Evolutionary conservation across 2,888 invertebrate species (phyloP), one percentile per base, ranked within the genome.

Genomic region (Rhamphomyia laevipes): DNA sequence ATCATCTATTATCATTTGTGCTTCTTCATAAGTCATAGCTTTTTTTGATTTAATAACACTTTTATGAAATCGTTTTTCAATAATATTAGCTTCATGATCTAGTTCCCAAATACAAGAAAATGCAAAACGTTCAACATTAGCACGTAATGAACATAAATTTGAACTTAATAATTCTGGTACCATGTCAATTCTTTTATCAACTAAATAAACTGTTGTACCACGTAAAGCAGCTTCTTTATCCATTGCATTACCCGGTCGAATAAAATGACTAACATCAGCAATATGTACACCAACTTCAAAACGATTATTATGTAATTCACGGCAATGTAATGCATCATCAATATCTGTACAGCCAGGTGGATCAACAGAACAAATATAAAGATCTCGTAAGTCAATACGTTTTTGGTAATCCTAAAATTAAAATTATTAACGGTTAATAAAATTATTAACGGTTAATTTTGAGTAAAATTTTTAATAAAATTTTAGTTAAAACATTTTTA

Each of bases 261-360:
- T 92, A 63, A 97, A 99, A 73, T 99, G 89, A 2, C 94, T 91
- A 9, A 99, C 99, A 73, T 99, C 99, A 7, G 99, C 99, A 53
- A 99, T 99, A 63, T 99, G 99, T 0, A 99, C 97, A 15, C 97
- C 97, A 43, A 95, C 83, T 73, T 92, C 86, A 43, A 78, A 75
- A 59, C 82, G 82, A 4, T 84, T 83, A 62, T 84, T 84, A 0
- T 76, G 74, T 18, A 94, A 69, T 37, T 76, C 71, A 17, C 82
- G 76, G 59, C 94, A 95, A 70, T 99, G 99, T 2, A 99, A 71
- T 0, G 99, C 97, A 68, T 99, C 99, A 65, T 99, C 99, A 55
- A 99, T 97, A 67, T 99, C 99, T 0, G 97, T 99, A 67, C 97
- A 99, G 0, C 97, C 97, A 0, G 94, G 93, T 3, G 97, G 97